Evolutionary conservation across 2,888 invertebrate species (phyloP).

Genomic region (Oscheius onirici): DNA sequence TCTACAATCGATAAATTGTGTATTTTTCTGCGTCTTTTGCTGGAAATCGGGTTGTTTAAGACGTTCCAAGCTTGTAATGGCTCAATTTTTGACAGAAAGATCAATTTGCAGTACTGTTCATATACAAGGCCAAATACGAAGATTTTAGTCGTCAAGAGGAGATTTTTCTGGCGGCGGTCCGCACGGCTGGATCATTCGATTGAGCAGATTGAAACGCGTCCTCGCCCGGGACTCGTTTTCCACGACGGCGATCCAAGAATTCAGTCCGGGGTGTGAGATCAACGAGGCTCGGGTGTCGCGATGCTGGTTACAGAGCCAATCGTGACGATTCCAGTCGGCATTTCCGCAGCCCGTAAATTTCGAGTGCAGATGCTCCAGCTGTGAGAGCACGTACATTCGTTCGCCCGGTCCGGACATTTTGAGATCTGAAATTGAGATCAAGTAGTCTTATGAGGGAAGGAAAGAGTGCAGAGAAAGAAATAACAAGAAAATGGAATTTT

Average conservation of each 20-base stretch:
- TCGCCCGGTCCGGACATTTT: conserved; percentile 75
- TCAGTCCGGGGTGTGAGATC: conserved; percentile 86
- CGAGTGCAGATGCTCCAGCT: conserved; percentile 97
- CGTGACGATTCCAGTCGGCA: conserved; percentile 87
- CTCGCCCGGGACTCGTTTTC: conserved; percentile 93
- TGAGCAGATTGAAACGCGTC: conserved; percentile 93
- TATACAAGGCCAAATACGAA: neutral
- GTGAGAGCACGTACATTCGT: conserved; percentile 98
- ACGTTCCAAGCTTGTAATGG: too few relatives aligned
- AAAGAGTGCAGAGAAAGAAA: too few relatives aligned
- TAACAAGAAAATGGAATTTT: too few relatives aligned
- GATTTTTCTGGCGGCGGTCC: conserved; percentile 90
- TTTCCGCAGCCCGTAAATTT: conserved; percentile 98
- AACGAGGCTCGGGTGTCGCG: conserved; percentile 82
- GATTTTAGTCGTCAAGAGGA: conserved; percentile 58
- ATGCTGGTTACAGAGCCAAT: conserved; percentile 79
- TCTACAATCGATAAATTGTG: too few relatives aligned
- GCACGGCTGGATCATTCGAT: conserved; percentile 97
- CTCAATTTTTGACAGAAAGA: too few relatives aligned
- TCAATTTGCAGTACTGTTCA: too few relatives aligned
- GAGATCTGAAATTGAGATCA: too few relatives aligned
- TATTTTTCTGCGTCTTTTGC: too few relatives aligned
- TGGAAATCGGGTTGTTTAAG: too few relatives aligned
- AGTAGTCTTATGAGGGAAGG: too few relatives aligned
- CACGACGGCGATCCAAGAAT: conserved; percentile 90